phyloP scores from a whole-genome alignment of 2,113 vertebrate species.

The Albula goreensis region DNA sequence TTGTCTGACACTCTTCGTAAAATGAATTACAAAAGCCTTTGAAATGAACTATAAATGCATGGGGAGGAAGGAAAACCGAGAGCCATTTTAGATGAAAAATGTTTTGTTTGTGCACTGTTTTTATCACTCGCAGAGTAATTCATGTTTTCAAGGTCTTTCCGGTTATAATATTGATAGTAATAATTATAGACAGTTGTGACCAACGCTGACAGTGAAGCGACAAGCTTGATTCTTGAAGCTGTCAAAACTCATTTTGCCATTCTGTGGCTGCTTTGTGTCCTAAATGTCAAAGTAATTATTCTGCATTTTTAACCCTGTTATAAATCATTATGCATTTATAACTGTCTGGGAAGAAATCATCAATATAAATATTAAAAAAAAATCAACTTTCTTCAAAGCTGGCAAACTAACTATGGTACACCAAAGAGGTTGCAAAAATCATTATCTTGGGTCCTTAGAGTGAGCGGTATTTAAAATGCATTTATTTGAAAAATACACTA shows the following conservation, averaged over 20 bases:
- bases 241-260: not conserved
- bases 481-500: no score
- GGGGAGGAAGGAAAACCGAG: no score
- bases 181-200: not conserved
- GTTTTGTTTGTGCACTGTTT: not conserved
- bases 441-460: no score
- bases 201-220: not conserved
- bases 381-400: not conserved
- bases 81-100: not conserved
- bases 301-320: not conserved
- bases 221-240: not conserved
- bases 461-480: no score
- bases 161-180: not conserved
- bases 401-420: not conserved
- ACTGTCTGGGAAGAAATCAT: not conserved
- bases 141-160: not conserved
- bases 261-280: not conserved
- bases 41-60: no score
- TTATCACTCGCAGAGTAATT: not conserved
- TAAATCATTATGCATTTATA: not conserved
- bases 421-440: no score
- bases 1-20: not conserved
- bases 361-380: not conserved
- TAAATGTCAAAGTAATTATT: constrained; percentile 10
- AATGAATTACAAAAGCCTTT: no score